Evolutionary conservation across 2,797 vertebrate species (phyloP), one percentile per base, ranked within the genome.

Genomic region (Phrynocephalus guinanensis): DNA sequence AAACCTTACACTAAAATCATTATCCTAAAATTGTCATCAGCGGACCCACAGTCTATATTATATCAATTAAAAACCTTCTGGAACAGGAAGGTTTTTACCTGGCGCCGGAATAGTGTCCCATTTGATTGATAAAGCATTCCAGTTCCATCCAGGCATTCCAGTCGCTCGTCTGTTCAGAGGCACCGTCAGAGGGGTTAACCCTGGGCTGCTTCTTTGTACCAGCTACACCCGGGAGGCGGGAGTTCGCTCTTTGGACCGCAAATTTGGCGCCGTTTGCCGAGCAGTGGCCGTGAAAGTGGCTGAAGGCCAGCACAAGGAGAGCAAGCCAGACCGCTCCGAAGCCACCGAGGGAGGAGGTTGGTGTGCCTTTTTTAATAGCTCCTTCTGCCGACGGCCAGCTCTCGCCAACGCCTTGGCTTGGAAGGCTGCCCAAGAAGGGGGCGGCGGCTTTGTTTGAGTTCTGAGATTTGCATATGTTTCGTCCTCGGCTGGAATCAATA

Each of bases 201-300:
- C 22, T 83, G 82, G 76, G 18, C 1, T 0, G 38, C 87, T 38
- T 92, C 72, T 90, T 52, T 67, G 0, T 6, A 0, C 9, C 91
- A 99, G 99, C 66, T 99, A 99, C 89, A 99, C 98, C 1, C 95
- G 98, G 10, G 99, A 99, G 94, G 98, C 98, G 0, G 99, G 99
- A 0, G 99, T 99, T 30, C 98, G 98, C n/a, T 98, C 99, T 10
- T 96, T 99, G 86, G 98, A 99, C 90, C 97, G 98, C 92, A 98
- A 98, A 94, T 96, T 99, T 3, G 98, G 98, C 30, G 98, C 98
- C 1, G 97, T 99, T 89, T 99, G 99, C 95, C 97, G 98, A 71
- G 99, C 98, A 0, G 99, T 99, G 90, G 99, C 98, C 0, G 98
- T 99, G 79, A 99, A 98, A 89, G 98, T 99, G 2, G 98, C 98